Percentiles rank a stretch among this genome's conserved stretches.
phyloP scores from a whole-genome alignment of 2,888 invertebrate species.

The Erebia aethiops region DNA sequence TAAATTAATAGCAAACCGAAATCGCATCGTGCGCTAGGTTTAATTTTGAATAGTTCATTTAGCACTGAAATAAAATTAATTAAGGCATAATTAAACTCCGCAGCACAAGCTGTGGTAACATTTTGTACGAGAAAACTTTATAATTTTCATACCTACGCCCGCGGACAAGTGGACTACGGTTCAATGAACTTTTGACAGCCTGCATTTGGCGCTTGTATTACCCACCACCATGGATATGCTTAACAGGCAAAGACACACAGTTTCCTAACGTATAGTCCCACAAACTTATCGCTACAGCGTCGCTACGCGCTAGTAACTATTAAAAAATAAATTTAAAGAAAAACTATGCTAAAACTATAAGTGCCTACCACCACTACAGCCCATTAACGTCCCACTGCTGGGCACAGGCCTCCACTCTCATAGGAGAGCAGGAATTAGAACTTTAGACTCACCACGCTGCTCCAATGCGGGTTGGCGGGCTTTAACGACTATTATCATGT shows the following conservation, averaged over 20 bases:
- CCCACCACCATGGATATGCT: neutral
- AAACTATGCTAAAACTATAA: no score
- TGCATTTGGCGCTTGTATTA: neutral
- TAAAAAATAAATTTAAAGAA: no score
- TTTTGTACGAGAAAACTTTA: constrained; percentile 30
- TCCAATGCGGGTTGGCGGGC: no score
- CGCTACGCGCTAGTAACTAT: neutral
- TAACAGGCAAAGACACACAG: neutral
- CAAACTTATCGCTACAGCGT: neutral
- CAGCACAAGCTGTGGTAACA: constrained; percentile 11
- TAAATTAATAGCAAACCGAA: neutral
- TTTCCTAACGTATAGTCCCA: neutral
- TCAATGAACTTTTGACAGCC: constrained; percentile 33
- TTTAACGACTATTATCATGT: no score
- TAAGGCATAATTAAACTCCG: constrained; percentile 22
- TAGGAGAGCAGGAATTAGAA: no score
- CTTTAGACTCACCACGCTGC: no score
- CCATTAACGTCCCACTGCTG: no score
- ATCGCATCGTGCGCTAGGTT: neutral
- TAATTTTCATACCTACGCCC: constrained; percentile 13
- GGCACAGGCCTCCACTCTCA: no score
- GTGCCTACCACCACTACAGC: no score
- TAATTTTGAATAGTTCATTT: neutral
- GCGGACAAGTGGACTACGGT: constrained; percentile 22
- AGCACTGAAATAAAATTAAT: constrained; percentile 4